These are phyloP conservation scores for Thripadectes ignobilis DNA, from an alignment of 2,797 vertebrate genomes.

Conservation along the genomic window DNA sequence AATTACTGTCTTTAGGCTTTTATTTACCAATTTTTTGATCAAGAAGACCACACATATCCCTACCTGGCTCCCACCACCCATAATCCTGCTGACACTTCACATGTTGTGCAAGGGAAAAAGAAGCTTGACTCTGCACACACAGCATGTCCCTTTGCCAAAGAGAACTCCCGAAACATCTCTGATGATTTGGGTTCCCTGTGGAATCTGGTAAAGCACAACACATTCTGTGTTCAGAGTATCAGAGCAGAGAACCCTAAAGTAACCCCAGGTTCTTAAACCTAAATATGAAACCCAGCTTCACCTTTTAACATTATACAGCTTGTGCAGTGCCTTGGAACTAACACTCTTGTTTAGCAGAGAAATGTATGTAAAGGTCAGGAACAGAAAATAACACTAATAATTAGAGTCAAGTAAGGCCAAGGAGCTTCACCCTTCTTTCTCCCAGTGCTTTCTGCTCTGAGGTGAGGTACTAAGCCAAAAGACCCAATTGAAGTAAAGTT, in stretches of 20 bases:
- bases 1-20: background rate
- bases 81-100: background rate
- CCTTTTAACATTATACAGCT: background rate
- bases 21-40: background rate
- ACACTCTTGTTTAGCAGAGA: background rate
- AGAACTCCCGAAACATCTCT: background rate
- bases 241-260: background rate
- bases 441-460: background rate
- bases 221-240: background rate
- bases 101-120: background rate
- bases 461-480: background rate
- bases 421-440: background rate
- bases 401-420: background rate
- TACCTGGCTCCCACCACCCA: background rate
- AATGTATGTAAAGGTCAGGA: background rate
- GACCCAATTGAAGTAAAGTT: background rate
- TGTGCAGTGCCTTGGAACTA: background rate
- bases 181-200: background rate
- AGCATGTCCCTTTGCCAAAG: background rate
- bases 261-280: background rate
- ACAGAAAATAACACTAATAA: background rate
- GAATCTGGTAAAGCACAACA: background rate
- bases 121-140: background rate
- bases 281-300: background rate
- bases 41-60: background rate